Base-by-base conservation (phyloP, 2,797 vertebrate genomes). In the Chelonia mydas region DNA sequence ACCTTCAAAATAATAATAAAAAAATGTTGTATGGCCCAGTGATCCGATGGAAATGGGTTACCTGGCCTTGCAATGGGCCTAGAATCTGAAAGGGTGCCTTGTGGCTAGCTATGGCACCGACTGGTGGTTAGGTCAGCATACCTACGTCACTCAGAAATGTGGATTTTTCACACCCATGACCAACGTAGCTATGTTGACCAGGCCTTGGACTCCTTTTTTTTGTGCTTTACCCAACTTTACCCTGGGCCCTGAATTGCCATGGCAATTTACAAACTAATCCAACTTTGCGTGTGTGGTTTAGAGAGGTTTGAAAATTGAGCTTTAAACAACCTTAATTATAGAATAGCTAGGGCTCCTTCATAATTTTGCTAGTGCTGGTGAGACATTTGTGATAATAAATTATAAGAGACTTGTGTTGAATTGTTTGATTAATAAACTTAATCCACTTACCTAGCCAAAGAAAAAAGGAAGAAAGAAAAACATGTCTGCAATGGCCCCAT, bases 321-420 rank as follows among this genome's bases (percentile, higher is more conserved):
- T 87, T 92, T 76, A 79, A 68, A 49, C 31, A 95, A 78, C 81
- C 51, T 61, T 93, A 84, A 95, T 57, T 91, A 92, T 27, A 95
- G 19, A 83, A 68, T 76, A 90, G 19, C n/a, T 72, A 41, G 89
- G 1, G 2, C 16, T 84, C 54, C 59, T 83, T 68, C 55, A 25
- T 78, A 95, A 89, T 91, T 90, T 91, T 93, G 51, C 79, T 95
- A 91, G 81, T 92, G 49, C 79, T 95, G 89, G 83, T 57, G 45
- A 41, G 82, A 16, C 50, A 83, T 51, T 68, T 61, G 85, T 0
- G 0, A 85, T 59, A 81, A 93, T 79, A 91, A 81, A 85, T 94
- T 84, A 78, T 72, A 74, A 85, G 47, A 91, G 76, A 89, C 1
- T 3, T 84, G 77, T 77, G 53, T 92, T 59, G 81, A 89, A 78